Percentiles rank a stretch among this genome's conserved stretches.
These are phyloP conservation scores for Trichechus manatus DNA, from an alignment of 2,113 vertebrate genomes.

Conservation along the genomic window DNA sequence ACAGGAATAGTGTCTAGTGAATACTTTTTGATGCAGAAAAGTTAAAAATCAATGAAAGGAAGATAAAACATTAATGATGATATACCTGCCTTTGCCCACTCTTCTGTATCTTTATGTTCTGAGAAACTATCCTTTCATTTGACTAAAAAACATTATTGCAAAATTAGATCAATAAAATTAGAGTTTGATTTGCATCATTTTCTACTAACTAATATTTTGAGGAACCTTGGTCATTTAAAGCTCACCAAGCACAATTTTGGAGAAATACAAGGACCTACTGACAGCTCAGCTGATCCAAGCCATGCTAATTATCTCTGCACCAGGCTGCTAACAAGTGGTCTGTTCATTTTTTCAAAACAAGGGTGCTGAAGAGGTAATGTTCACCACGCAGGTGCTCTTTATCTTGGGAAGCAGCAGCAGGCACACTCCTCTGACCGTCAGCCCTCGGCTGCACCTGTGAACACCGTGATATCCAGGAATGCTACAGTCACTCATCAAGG, in stretches of 20 bases:
- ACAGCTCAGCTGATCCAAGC: not conserved
- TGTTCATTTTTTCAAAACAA: conserved; percentile 27
- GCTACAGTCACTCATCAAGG: not conserved
- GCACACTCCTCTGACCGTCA: not conserved
- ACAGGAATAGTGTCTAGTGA: not conserved
- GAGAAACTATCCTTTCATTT: conserved; percentile 6
- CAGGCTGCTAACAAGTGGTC: not conserved
- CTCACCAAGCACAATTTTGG: conserved; percentile 24
- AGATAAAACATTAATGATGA: conserved; percentile 34
- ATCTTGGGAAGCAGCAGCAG: not conserved
- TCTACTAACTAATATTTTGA: conserved; percentile 43
- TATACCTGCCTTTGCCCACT: not conserved
- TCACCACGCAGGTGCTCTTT: not conserved
- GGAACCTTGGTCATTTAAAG: conserved; percentile 49
- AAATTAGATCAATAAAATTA: conserved; percentile 50
- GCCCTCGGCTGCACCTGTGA: not conserved
- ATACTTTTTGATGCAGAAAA: conserved; percentile 49
- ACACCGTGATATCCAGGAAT: not conserved
- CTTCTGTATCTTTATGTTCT: not conserved
- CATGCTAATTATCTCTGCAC: conserved; percentile 19
- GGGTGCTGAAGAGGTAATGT: not conserved
- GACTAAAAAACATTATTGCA: conserved; percentile 31
- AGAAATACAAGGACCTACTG: conserved; percentile 31
- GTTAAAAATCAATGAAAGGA: conserved; percentile 12
- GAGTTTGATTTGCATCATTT: conserved; percentile 61